Conservation (phyloP, 2,797 vertebrate genomes). For the Onychomys leucogaster region DNA sequence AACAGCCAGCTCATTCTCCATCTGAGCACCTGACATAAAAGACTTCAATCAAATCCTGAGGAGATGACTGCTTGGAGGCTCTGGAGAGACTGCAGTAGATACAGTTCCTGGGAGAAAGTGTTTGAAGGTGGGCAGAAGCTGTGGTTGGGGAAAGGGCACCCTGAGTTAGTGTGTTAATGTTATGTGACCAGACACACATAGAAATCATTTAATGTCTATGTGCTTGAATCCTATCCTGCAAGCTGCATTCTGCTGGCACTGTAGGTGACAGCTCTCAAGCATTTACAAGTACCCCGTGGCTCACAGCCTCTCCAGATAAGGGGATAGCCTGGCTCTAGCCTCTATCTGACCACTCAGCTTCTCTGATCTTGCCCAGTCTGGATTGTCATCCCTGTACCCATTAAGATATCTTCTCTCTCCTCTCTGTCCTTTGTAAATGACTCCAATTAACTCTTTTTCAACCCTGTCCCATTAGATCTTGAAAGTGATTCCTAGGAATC, state of each 20-base stretch:
- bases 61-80: conserved; percentile 72
- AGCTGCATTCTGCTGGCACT: background rate
- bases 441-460: background rate
- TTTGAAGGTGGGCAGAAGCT: background rate
- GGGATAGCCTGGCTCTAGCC: no score
- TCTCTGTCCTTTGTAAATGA: background rate
- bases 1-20: conserved; percentile 84
- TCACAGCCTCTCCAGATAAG: background rate
- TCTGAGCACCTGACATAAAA: conserved; percentile 84
- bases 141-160: background rate
- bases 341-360: background rate
- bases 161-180: background rate
- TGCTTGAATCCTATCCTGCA: background rate
- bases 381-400: background rate
- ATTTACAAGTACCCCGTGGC: background rate
- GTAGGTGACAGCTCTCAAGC: background rate
- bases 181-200: background rate
- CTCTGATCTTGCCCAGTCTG: background rate
- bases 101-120: rapidly evolving
- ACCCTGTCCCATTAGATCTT: rapidly evolving
- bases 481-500: background rate
- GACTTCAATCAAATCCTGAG: conserved; percentile 78
- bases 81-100: conserved; percentile 32
- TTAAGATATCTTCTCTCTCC: background rate
- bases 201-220: background rate